Base-by-base conservation (phyloP, 2,797 vertebrate species). In the Muscicapa comitata region DNA sequence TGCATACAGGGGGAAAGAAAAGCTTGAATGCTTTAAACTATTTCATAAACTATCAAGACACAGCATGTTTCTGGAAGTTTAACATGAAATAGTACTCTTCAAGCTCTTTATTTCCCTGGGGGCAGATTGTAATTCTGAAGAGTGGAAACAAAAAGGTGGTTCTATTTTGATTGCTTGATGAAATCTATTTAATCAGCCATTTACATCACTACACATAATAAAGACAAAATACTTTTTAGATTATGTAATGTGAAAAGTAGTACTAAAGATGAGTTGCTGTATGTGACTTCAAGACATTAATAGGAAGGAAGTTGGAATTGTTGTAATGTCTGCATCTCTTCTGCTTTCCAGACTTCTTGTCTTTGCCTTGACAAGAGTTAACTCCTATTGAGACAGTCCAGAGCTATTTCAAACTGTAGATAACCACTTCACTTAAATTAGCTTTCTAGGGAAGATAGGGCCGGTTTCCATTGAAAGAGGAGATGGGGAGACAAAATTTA, bases 21-120 rank as follows among this genome's bases (percentile, higher is more conserved):
- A 40, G 31, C 53, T 90, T 87, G 80, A 57, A 6, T 91, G 51
- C 33, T 74, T 88, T 80, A 48, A 86, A 75, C 54, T 82, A 40
- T 92, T 94, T 95, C 43, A 92, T 61, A 88, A 40, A 86, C 88
- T 94, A 47, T 94, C 70, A 87, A 95, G 95, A 86, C 73, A 24
- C 63, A 85, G 88, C 86, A 93, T 91, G 93, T 95, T 95, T 77
- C 67, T 91, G 67, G 57, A 81, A 78, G 55, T 92, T 96, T 91
- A 67, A 76, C 88, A 85, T 78, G 72, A 94, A 93, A 87, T 85
- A 62, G 35, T 77, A 33, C 37, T 72, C 35, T 91, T 88, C 21
- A 66, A 70, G 82, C 25, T 88, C 89, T 93, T 95, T 71, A 75
- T 92, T 96, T 95, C 86, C 94, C 88, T 88, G 28, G 77, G 48